Evolutionary conservation across 2,888 invertebrate genomes (phyloP).

Genomic region (Lacanobia oleracea): DNA sequence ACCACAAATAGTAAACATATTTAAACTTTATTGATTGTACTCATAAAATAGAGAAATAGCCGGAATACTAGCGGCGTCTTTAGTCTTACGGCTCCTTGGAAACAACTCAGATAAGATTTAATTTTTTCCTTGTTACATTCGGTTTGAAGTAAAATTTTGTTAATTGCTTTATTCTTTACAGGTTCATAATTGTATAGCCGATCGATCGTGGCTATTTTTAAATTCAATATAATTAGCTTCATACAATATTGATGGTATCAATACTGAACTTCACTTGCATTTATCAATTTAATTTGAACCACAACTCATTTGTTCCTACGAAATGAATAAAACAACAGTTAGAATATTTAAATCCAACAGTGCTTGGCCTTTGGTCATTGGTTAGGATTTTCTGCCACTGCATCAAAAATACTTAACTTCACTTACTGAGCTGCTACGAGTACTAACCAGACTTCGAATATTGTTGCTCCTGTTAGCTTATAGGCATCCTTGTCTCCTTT

Average conservation of each 20-base stretch:
- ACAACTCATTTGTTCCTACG: neutral
- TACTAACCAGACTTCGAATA: neutral
- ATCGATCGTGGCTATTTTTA: too few relatives aligned
- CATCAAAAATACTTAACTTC: neutral
- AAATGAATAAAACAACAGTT: neutral
- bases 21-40: constrained; percentile 60
- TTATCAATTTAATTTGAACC: neutral
- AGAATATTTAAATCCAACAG: neutral
- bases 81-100: constrained; percentile 44
- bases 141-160: neutral
- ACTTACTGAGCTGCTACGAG: neutral
- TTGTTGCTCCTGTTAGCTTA: neutral
- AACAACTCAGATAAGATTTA: constrained; percentile 44
- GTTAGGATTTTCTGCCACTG: neutral
- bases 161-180: constrained; percentile 15
- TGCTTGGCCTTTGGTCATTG: neutral
- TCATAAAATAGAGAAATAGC: constrained; percentile 62
- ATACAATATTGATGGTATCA: neutral
- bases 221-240: neutral
- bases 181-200: too few relatives aligned
- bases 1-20: constrained; percentile 62
- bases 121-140: constrained; percentile 32
- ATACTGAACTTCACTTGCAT: neutral
- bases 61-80: constrained; percentile 32
- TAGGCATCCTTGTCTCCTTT: neutral